Base-by-base conservation (phyloP, 2,888 invertebrate genomes). In the Plutella xylostella region DNA sequence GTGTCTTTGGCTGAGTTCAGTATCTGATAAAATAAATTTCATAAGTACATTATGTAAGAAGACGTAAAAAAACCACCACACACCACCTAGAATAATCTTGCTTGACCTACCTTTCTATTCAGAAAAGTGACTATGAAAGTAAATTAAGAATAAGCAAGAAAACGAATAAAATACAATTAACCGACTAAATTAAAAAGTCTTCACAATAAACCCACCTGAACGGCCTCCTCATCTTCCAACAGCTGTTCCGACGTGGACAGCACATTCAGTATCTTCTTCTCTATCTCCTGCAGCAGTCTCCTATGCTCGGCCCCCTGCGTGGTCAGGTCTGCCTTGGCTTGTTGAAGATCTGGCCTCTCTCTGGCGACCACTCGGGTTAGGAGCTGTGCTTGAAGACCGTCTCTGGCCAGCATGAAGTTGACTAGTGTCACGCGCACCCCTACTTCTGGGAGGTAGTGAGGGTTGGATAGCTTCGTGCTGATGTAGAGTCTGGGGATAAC, bases 361-460 rank as follows among this genome's bases (percentile, higher is more conserved):
- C 93, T 90, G 0, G 96, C 96, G 1, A 97, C 96, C 0, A 96
- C 95, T 33, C 96, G 92, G 9, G 94, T 92, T 46, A 97, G 72
- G 39, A 97, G 71, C 67, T 97, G 97, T 64, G 96, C 96, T 75
- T 94, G 90, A 21, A 97, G 77, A 1, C 97, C 97, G 45, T 90
- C 91, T 34, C 89, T 88, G 4, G 96, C 97, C 55, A 97, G 90
- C 92, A 95, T 93, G 65, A 97, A 97, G 78, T 97, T 97, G 2
- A 97, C 86, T 18, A 97, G 68, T 1, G 96, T 94, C 5, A 93
- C 92, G 68, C 97, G 95, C 0, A 96, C 96, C 0, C 96, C 93
- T 5, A 96, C 90, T 78, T 98, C 97, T 0, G 97, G 97, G 45
- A 96, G 72, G 66, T 96, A 97, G 73, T 97, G 97, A 0, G 97